These are phyloP conservation scores for Magallana ariakensis DNA, from an alignment of 1,140 invertebrate species.

Conservation along the genomic window DNA sequence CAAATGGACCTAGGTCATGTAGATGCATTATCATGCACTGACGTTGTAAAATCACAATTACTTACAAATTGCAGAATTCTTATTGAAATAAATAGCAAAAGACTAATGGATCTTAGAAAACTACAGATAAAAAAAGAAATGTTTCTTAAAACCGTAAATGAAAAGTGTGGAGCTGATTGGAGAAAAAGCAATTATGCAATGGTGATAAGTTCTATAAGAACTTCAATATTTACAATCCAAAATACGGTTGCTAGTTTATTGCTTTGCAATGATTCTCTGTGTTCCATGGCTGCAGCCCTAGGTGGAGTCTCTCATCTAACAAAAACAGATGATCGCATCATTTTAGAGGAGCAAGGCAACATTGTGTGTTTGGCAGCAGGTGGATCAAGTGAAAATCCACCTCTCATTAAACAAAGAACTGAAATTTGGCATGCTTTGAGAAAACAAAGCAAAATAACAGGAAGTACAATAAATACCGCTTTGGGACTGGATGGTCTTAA, in stretches of 20 bases:
- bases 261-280: neutral
- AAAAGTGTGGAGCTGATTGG: too few relatives aligned
- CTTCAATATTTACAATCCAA: neutral
- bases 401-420: neutral
- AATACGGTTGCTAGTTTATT: neutral
- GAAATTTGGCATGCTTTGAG: neutral
- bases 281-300: neutral
- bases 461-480: neutral
- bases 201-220: too few relatives aligned
- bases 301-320: neutral
- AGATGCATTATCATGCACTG: too few relatives aligned
- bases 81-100: neutral
- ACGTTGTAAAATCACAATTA: too few relatives aligned
- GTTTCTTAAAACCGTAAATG: neutral
- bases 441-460: slow-evolving; percentile 1
- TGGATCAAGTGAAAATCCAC: neutral
- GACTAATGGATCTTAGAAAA: neutral
- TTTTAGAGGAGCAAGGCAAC: too few relatives aligned
- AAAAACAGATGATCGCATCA: too few relatives aligned
- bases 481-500: neutral
- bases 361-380: neutral
- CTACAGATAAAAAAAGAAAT: slow-evolving; percentile 1
- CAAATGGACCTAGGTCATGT: neutral
- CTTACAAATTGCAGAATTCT: slow-evolving; percentile 1
- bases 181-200: too few relatives aligned